phyloP scores from a whole-genome alignment of 1,140 invertebrate genomes.

The Hydropsyche tenuis region DNA sequence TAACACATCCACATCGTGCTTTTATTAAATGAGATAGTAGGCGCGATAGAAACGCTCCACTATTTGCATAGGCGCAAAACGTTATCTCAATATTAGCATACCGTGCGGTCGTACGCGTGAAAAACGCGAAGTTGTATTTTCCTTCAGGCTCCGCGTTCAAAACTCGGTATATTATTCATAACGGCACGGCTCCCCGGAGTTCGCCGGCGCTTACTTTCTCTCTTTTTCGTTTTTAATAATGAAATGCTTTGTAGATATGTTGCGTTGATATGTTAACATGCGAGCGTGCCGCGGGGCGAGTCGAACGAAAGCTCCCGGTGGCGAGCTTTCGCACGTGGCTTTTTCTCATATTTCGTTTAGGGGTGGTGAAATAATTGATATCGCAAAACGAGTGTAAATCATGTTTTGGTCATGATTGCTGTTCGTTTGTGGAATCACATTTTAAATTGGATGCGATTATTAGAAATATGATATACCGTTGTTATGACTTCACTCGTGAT shows the following conservation, averaged over 20 bases:
- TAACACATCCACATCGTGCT: no score
- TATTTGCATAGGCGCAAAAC: slow-evolving; percentile 12
- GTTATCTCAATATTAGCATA: slow-evolving; percentile 15
- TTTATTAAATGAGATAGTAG: no score
- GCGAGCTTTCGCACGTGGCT: background rate
- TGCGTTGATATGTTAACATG: background rate
- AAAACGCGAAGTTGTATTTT: background rate
- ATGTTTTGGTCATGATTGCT: no score
- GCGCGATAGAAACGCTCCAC: no score
- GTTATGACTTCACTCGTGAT: no score
- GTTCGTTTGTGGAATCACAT: no score
- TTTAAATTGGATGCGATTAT: no score
- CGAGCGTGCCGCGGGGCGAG: background rate
- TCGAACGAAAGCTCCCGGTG: background rate
- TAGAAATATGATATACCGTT: no score
- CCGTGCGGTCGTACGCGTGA: slow-evolving; percentile 1
- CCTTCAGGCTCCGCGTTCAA: background rate
- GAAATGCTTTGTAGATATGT: background rate
- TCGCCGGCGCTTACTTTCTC: background rate
- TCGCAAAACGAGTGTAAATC: no score
- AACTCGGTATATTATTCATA: slow-evolving; percentile 14
- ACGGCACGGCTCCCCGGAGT: background rate
- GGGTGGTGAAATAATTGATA: no score
- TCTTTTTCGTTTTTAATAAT: background rate
- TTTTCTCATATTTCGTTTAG: no score